These are phyloP conservation scores for Pachycephala philippinensis DNA, from an alignment of 2,113 vertebrate genomes.

Conservation along the genomic window DNA sequence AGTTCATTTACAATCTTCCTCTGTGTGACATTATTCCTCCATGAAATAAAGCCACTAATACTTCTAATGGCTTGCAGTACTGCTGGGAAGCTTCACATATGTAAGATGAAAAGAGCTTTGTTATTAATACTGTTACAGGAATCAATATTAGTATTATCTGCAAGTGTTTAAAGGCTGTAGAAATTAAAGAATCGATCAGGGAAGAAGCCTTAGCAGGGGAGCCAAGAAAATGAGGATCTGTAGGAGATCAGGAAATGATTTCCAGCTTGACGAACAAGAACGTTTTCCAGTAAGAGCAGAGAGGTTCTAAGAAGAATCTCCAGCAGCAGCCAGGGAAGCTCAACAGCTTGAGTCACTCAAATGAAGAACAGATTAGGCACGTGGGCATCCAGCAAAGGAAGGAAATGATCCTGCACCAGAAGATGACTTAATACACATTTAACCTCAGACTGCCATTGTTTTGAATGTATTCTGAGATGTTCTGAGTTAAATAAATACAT, in stretches of 20 bases:
- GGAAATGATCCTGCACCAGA: constrained; percentile 41
- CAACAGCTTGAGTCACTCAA: constrained; percentile 6
- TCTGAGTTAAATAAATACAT: background rate
- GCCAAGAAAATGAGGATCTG: constrained; percentile 21
- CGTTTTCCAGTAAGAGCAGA: constrained; percentile 29
- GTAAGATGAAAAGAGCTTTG: background rate
- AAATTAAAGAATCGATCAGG: constrained; percentile 1
- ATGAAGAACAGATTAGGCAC: constrained; percentile 32
- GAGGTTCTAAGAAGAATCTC: constrained; percentile 34
- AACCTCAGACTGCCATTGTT: constrained; percentile 38
- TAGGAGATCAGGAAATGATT: constrained; percentile 17
- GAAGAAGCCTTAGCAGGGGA: background rate
- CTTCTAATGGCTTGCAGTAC: background rate
- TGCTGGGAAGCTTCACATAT: constrained; percentile 21
- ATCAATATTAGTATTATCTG: background rate
- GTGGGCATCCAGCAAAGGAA: constrained; percentile 8
- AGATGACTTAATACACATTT: constrained; percentile 4
- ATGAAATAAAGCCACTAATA: constrained; percentile 1
- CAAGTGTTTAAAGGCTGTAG: background rate
- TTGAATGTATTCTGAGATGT: background rate
- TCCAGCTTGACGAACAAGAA: constrained; percentile 7
- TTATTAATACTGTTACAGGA: background rate
- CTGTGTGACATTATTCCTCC: background rate
- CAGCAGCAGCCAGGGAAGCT: constrained; percentile 41
- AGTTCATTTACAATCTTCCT: background rate